Evolutionary conservation across 2,113 vertebrate species (phyloP), one percentile per base, ranked within the genome.

Genomic region (Raja brachyura): DNA sequence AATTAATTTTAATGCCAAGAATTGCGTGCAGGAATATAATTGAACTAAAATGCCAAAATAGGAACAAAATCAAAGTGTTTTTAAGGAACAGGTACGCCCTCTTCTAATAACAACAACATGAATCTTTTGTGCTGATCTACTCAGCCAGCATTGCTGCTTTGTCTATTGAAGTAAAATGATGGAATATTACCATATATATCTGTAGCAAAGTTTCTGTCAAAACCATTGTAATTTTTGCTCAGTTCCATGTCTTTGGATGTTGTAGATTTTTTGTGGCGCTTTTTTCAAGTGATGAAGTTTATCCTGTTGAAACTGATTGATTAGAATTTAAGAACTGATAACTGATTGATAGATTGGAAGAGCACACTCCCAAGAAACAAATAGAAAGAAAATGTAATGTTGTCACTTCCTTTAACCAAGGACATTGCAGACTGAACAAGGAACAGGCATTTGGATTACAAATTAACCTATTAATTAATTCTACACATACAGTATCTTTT

Each of bases 391-490:
- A 63, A 16, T 63, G 28, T 11, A 18, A 59, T 14, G 63, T 31
- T 88, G 63, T 31, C 28, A 63, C 59, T 14, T 86, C 83, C 63
- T 86, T 63, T 63, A 14, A 88, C 83, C 83, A 63, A 66, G 83
- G 83, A 31, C 83, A 88, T 28, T 63, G 28, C 59, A 16, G 83
- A 86, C 61, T 59, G 61, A 63, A 63, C 59, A 18, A n/a, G 59
- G 59, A 66, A 59, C n/a, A n/a, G 56, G 14, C 22, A 74, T 54
- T 39, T 3, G 59, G 68, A 54, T 92, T 92, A 25, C 39, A 22
- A 48, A 22, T 92, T 14, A 92, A 92, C 3, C 33, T 54, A 70
- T 54, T 92, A 68, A 92, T 73, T 73, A 92, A 92, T 73, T 92
- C 20, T 22, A 48, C 33, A 54, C 39, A 28, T 33, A 48, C 39